phyloP scores from a whole-genome alignment of 2,888 invertebrate species.

The Brachylomia viminalis region DNA sequence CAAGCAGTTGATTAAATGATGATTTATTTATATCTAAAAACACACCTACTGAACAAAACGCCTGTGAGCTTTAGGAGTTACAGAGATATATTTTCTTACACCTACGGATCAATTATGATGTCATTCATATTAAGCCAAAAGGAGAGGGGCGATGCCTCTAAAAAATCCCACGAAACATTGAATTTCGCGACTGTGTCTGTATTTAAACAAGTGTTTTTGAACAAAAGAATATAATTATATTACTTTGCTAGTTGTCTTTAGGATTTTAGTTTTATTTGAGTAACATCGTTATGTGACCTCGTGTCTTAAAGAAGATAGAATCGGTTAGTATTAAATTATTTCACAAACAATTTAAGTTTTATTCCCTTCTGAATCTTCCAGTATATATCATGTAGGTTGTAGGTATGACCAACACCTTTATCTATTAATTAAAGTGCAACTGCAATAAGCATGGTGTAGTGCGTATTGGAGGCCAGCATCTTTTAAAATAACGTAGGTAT shows the following conservation, averaged over 20 bases:
- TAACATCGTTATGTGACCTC: conserved; percentile 19
- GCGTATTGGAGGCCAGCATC: conserved; percentile 4
- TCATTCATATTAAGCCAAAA: neutral
- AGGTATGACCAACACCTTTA: neutral
- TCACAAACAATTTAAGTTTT: neutral
- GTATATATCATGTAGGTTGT: no score
- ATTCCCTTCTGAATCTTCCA: neutral
- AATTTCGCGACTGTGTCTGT: conserved; percentile 29
- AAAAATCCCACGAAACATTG: conserved; percentile 16
- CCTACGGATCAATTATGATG: neutral
- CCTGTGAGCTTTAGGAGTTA: neutral
- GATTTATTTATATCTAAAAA: conserved; percentile 8
- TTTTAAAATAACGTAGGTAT: conserved; percentile 23
- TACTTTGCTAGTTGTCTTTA: conserved; percentile 28
- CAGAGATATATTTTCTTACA: conserved; percentile 9
- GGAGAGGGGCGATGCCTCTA: neutral
- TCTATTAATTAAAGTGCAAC: conserved; percentile 15
- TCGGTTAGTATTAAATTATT: neutral
- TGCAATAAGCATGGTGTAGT: neutral
- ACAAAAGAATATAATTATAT: conserved; percentile 47
- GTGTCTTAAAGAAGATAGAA: neutral
- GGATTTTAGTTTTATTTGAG: conserved; percentile 14
- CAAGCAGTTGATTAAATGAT: neutral
- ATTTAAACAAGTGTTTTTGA: conserved; percentile 40
- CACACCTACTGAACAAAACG: neutral